Conservation (phyloP, 2,888 invertebrate species). For the Eristalis pertinax region DNA sequence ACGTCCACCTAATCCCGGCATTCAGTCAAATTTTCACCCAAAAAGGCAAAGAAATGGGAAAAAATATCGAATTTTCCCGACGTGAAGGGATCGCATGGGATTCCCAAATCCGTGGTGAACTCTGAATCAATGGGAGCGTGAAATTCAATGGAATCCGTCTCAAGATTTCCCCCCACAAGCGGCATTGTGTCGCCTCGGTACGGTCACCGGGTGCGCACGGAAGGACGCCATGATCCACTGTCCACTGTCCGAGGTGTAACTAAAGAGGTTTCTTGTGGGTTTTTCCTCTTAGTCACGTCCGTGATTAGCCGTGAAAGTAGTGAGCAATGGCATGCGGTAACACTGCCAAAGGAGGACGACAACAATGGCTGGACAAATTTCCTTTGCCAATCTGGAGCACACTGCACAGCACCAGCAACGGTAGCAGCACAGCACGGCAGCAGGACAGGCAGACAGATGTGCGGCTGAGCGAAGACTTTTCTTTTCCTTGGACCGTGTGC, state of each 20-base stretch:
- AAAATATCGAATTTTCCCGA: slow-evolving; percentile 23
- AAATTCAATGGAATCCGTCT: slow-evolving; percentile 20
- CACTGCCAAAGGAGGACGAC: slow-evolving; percentile 11
- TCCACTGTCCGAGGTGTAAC: slow-evolving; percentile 23
- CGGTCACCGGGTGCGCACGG: slow-evolving; percentile 4
- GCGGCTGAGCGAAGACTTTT: slow-evolving; percentile 7
- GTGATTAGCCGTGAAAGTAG: slow-evolving; percentile 61
- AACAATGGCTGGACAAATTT: slow-evolving; percentile 33
- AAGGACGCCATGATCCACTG: background rate
- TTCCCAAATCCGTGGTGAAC: slow-evolving; percentile 36
- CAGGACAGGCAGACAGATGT: background rate
- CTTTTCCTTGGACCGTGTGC: background rate
- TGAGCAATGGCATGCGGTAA: slow-evolving; percentile 38
- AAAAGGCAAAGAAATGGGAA: background rate
- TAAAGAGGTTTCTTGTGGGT: slow-evolving; percentile 52
- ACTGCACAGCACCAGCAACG: too few species aligned
- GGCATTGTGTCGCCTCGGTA: too few species aligned
- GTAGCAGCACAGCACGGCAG: too few species aligned
- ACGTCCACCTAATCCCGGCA: slow-evolving; percentile 28
- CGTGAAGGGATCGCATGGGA: background rate
- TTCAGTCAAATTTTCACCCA: background rate
- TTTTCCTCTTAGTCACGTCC: slow-evolving; percentile 54
- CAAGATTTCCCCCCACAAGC: slow-evolving; percentile 8
- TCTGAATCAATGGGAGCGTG: slow-evolving; percentile 44
- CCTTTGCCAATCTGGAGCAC: slow-evolving; percentile 45